Evolutionary conservation across 2,888 invertebrate species (phyloP).

Genomic region (Ptilodon capucinus): DNA sequence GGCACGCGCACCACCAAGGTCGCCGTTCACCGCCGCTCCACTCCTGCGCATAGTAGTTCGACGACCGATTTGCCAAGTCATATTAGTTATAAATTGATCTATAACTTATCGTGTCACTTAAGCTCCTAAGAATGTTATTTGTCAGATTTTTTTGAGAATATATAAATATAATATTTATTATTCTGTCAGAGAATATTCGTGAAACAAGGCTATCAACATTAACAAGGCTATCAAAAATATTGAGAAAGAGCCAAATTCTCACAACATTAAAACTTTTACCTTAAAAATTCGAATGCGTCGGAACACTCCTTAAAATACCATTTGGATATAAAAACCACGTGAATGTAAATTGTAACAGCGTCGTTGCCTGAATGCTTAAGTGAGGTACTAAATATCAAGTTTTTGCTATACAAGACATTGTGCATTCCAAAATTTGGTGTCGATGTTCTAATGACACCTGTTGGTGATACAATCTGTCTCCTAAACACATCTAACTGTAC

Average conservation of each 20-base stretch:
- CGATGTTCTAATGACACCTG: background rate
- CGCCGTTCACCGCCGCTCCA: conserved; percentile 53
- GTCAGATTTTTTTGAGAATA: too few relatives aligned
- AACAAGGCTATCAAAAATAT: background rate
- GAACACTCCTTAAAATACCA: conserved; percentile 10
- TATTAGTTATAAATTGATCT: conserved; percentile 19
- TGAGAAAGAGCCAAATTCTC: background rate
- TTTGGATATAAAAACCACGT: conserved; percentile 23
- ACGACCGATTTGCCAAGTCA: conserved; percentile 52
- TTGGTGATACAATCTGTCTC: background rate
- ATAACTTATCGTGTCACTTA: conserved; percentile 5
- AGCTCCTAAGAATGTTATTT: background rate
- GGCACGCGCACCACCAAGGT: conserved; percentile 57
- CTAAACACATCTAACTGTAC: background rate
- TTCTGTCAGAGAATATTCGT: background rate
- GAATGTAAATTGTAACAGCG: conserved; percentile 22
- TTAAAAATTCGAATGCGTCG: conserved; percentile 6
- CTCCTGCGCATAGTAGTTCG: conserved; percentile 52
- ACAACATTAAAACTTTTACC: conserved; percentile 10
- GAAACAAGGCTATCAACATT: background rate
- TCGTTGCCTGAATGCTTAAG: conserved; percentile 17
- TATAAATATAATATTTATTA: background rate
- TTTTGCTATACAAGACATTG: background rate
- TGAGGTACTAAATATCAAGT: background rate
- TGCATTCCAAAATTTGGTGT: background rate